phyloP scores from a whole-genome alignment of 1,140 invertebrate species.

The Drosophila carrolli region DNA sequence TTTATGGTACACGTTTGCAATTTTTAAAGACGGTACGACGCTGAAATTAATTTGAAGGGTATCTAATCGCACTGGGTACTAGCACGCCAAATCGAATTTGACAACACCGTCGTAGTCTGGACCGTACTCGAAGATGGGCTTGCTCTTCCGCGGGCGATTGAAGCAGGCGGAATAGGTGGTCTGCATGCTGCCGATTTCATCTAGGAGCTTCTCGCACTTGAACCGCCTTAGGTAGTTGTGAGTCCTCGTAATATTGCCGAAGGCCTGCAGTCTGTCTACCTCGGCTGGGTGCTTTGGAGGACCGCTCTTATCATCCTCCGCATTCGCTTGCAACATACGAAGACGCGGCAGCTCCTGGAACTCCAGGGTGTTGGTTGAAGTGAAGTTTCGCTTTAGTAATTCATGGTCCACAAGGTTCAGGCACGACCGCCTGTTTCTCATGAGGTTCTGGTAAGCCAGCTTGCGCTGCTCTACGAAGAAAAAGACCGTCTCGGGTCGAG shows the following conservation, averaged over 20 bases:
- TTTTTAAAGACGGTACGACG: background rate
- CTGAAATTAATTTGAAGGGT: background rate
- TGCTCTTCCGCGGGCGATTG: constrained; percentile 6
- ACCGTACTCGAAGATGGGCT: background rate
- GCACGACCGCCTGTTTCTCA: constrained; percentile 5
- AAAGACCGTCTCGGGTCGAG: background rate
- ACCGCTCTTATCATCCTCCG: constrained; percentile 9
- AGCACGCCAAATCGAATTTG: constrained; percentile 17
- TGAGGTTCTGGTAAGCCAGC: constrained; percentile 34
- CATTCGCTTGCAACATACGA: background rate
- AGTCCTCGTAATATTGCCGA: constrained; percentile 53
- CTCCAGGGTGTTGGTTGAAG: constrained; percentile 52
- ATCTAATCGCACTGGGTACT: background rate
- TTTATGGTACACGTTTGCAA: background rate
- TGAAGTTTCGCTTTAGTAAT: constrained; percentile 39
- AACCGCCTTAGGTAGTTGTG: constrained; percentile 7
- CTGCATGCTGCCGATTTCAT: constrained; percentile 9
- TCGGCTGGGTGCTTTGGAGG: background rate
- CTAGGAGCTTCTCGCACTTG: background rate
- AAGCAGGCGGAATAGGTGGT: constrained; percentile 37
- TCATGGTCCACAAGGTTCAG: constrained; percentile 33
- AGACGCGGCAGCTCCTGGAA: constrained; percentile 47
- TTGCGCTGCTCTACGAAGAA: constrained; percentile 31
- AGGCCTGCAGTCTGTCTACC: constrained; percentile 42
- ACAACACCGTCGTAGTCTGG: constrained; percentile 12